phyloP scores from a whole-genome alignment of 2,888 invertebrate species.

The Hydraecia micacea region DNA sequence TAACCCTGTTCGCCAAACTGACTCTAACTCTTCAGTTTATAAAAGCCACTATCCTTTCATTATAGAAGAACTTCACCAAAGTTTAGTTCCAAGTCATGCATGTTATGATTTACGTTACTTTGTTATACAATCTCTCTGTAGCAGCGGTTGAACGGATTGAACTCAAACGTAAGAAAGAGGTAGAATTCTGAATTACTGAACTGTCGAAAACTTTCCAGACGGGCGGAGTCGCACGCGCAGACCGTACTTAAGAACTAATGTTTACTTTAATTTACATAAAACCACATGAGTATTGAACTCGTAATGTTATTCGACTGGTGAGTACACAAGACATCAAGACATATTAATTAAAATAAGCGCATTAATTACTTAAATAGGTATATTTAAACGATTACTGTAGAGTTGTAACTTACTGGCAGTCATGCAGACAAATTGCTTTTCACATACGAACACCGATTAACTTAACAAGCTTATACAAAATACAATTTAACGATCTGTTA shows the following conservation, averaged over 20 bases:
- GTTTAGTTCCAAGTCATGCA: slow-evolving; percentile 15
- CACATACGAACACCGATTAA: not conserved
- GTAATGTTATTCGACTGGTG: slow-evolving; percentile 4
- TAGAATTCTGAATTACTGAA: slow-evolving; percentile 5
- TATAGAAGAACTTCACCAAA: slow-evolving; percentile 19
- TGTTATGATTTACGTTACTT: slow-evolving; percentile 26
- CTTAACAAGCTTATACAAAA: slow-evolving; percentile 2
- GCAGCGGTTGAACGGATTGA: slow-evolving; percentile 24
- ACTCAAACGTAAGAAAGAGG: slow-evolving; percentile 14
- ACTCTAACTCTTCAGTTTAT: slow-evolving; percentile 20
- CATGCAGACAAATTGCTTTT: not conserved
- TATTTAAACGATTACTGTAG: not conserved
- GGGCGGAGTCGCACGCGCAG: not conserved
- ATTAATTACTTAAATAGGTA: slow-evolving; percentile 9
- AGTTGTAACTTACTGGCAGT: not conserved
- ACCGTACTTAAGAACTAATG: not conserved
- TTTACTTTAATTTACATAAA: not conserved
- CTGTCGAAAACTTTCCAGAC: slow-evolving; percentile 39
- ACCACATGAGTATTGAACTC: not conserved
- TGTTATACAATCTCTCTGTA: slow-evolving; percentile 31
- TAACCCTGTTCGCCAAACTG: slow-evolving; percentile 5
- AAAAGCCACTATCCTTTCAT: slow-evolving; percentile 15
- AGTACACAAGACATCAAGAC: slow-evolving; percentile 37
- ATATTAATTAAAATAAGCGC: slow-evolving; percentile 26
- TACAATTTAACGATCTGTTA: slow-evolving; percentile 21